Evolutionary conservation across 2,113 vertebrate species (phyloP).

Genomic region (Chamaetylas fuelleborni): DNA sequence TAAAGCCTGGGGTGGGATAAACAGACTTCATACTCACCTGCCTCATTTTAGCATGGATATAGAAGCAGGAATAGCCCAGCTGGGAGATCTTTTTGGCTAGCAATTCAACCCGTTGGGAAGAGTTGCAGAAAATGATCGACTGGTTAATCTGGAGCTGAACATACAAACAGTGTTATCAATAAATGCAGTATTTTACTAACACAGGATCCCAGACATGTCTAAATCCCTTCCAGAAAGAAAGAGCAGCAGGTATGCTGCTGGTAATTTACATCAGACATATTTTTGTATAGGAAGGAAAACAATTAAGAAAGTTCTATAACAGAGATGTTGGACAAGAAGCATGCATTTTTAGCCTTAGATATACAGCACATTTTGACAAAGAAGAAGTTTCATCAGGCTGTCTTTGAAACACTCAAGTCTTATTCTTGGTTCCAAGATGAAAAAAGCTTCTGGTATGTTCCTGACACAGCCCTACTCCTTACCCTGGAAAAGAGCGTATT

Average conservation of each 20-base stretch:
- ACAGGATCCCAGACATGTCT: background rate
- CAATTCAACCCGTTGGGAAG: conserved; percentile 97
- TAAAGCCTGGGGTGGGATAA: background rate
- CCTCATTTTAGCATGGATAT: conserved; percentile 99
- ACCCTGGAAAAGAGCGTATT: conserved; percentile 99
- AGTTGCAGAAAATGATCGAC: conserved; percentile 99
- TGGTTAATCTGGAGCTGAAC: conserved; percentile 98
- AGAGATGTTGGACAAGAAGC: background rate
- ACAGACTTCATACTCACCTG: conserved; percentile 81
- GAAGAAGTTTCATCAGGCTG: background rate
- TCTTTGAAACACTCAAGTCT: background rate
- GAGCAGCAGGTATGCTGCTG: background rate
- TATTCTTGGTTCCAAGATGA: background rate
- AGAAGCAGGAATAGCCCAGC: conserved; percentile 99
- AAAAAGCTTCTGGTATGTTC: background rate
- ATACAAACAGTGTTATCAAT: background rate
- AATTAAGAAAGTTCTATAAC: background rate
- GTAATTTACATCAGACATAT: background rate
- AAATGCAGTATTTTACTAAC: background rate
- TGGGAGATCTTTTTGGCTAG: conserved; percentile 99
- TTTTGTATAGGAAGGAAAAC: background rate
- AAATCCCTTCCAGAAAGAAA: background rate
- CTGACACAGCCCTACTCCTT: conserved; percentile 16
- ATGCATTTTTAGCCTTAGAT: background rate
- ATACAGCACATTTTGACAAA: background rate